Evolutionary conservation across 2,888 invertebrate genomes (phyloP).

Genomic region (Ceraclea dissimilis): DNA sequence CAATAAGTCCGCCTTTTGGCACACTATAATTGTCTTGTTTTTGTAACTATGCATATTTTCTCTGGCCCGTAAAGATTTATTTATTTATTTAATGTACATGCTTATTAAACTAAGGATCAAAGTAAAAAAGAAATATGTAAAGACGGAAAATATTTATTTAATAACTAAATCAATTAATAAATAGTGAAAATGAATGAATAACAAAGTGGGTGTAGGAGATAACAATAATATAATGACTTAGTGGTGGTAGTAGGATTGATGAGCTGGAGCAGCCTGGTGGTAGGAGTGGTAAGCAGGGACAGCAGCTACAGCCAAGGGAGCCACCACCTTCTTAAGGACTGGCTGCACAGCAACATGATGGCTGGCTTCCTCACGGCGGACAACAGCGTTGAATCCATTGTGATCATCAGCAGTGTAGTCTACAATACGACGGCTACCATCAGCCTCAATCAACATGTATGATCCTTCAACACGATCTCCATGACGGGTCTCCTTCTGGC

Average conservation of each 20-base stretch:
- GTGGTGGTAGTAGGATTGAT: constrained; percentile 1
- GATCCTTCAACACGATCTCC: constrained; percentile 42
- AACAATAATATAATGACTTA: neutral
- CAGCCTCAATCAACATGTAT: constrained; percentile 44
- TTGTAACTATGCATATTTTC: too few species aligned
- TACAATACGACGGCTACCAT: constrained; percentile 38
- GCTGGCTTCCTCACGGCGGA: constrained; percentile 33
- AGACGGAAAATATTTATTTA: too few species aligned
- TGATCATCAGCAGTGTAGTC: constrained; percentile 45
- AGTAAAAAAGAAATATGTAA: too few species aligned
- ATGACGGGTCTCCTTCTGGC: constrained; percentile 40
- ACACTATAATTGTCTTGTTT: too few species aligned
- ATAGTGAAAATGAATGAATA: neutral
- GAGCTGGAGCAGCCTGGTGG: neutral
- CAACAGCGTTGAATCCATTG: constrained; percentile 46
- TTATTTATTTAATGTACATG: too few species aligned
- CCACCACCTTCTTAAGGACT: constrained; percentile 13
- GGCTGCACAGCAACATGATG: constrained; percentile 18
- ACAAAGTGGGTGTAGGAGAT: neutral
- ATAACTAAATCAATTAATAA: too few species aligned
- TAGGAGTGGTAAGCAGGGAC: neutral
- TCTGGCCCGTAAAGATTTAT: too few species aligned
- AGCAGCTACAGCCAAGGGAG: neutral
- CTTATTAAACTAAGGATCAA: too few species aligned
- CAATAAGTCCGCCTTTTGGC: too few species aligned